Percentiles rank a stretch among this genome's conserved stretches.
Conservation (phyloP, 1,140 invertebrate genomes). For the Drosophila sechellia region DNA sequence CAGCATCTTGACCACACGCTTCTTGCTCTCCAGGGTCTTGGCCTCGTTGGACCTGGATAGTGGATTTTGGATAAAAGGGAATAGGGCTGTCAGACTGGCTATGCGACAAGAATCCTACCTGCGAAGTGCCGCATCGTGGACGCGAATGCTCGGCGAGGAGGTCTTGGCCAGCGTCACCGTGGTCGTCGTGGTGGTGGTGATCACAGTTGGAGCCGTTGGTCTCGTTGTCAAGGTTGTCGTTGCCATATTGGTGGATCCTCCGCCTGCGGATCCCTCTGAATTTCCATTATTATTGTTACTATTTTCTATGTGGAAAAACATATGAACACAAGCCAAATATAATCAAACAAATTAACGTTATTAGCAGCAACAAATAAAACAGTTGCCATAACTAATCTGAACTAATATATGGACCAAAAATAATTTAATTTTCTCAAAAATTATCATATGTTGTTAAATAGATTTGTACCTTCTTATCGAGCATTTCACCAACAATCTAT, state of each 20-base stretch:
- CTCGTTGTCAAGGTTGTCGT: conserved; percentile 44
- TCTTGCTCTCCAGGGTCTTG: conserved; percentile 85
- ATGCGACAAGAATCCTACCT: conserved; percentile 73
- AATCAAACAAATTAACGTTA: no score
- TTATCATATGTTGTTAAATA: no score
- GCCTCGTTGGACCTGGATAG: conserved; percentile 84
- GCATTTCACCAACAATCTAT: no score
- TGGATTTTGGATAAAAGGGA: background rate
- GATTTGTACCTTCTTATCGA: no score
- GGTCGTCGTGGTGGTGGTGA: conserved; percentile 49
- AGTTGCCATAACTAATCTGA: no score
- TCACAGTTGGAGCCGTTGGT: conserved; percentile 11
- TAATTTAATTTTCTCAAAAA: no score
- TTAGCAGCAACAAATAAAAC: no score
- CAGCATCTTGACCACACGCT: conserved; percentile 94
- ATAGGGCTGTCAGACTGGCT: no score
- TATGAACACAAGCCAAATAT: no score
- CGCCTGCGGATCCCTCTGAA: background rate
- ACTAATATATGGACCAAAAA: no score
- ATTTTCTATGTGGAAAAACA: conserved; percentile 27
- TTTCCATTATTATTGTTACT: conserved; percentile 61
- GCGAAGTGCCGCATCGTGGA: conserved; percentile 69
- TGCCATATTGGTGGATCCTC: conserved; percentile 20
- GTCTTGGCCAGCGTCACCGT: conserved; percentile 45
- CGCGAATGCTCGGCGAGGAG: conserved; percentile 66